Evolutionary conservation across 2,113 vertebrate genomes (phyloP), one percentile per base, ranked within the genome.

Genomic region (Ophiodon elongatus): DNA sequence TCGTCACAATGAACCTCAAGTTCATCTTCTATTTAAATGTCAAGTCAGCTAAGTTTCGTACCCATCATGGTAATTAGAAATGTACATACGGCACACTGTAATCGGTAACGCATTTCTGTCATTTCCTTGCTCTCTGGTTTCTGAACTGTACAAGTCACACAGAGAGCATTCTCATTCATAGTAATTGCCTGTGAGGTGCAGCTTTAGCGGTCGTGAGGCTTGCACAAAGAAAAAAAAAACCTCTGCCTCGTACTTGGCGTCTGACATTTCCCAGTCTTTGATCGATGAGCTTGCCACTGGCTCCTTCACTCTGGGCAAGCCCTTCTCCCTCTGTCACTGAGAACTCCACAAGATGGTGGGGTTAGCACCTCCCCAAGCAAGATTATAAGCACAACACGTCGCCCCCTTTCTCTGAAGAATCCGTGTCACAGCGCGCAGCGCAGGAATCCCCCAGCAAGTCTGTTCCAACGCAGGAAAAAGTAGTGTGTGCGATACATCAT

Each of bases 181-280:
- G 83, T 60, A 77, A 63, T 71, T 83, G 70, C 69, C 63, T 84
- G 59, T 73, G 86, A 83, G 83, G 77, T 90, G 73, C 66, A 76
- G 82, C 80, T 85, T 69, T 47, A 59, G 83, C 83, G 76, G 85
- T 69, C 62, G 47, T 76, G 74, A 88, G 52, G 77, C 84, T 56
- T 63, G 83, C 59, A 82, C 81, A 84, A 89, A 45, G 15, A 45
- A 3, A 3, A 41, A 89, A 89, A 89, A 27, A 23, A 50, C 6
- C 87, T 82, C 85, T 80, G 85, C 83, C 86, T 93, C 80, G 85
- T 85, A 82, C 90, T 92, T 79, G 80, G 63, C 54, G 81, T 74
- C 82, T 94, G 93, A 93, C 89, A 91, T 93, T 94, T 93, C 82
- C 90, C 86, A 13, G 80, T 90, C 85, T 93, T 89, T 93, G 92